Base-by-base conservation (phyloP, 2,888 invertebrate genomes). In the Acrocyrtus sp. region DNA sequence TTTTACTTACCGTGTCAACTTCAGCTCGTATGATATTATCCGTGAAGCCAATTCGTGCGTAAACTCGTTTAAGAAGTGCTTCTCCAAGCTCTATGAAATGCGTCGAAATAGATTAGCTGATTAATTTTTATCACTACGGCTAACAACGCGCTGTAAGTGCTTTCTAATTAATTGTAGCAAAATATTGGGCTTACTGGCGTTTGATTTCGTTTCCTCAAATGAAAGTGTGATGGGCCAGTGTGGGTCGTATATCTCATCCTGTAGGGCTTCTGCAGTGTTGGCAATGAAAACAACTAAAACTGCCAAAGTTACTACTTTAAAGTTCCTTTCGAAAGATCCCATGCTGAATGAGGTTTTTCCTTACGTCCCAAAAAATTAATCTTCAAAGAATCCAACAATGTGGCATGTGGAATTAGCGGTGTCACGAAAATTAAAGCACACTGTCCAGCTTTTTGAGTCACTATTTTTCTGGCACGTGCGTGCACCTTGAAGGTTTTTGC, bases 161-260 rank as follows among this genome's bases (percentile, higher is more conserved):
- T 57, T 39, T 21, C 53, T 21, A 26, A 47, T n/a, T n/a, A n/a
- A n/a, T n/a, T n/a, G n/a, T n/a, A n/a, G n/a, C n/a, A n/a, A n/a
- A n/a, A n/a, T n/a, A n/a, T n/a, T n/a, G n/a, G 5, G 12, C 69
- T 74, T 69, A 74, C 74, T 53, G 2, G 48, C 26, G 34, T 74
- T 74, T 2, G 74, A 69, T 48, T 74, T 74, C 8, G 74, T 74
- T 43, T 74, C 74, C 41, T 63, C 48, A 45, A 74, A 74, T 8
- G 58, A 26, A 21, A 74, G 54, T 1, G 61, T 48, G 2, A 65
- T 27, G 4, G 74, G 74, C 74, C 74, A 74, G 2, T 19, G 22
- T 29, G 29, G 6, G n/a, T n/a, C n/a, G n/a, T n/a, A n/a, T n/a
- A n/a, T n/a, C n/a, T n/a, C n/a, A n/a, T n/a, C n/a, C n/a, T n/a